Percentiles rank a stretch among this genome's conserved stretches.
Evolutionary conservation across 2,797 vertebrate species (phyloP).

Genomic region (Centropyge bicolor): DNA sequence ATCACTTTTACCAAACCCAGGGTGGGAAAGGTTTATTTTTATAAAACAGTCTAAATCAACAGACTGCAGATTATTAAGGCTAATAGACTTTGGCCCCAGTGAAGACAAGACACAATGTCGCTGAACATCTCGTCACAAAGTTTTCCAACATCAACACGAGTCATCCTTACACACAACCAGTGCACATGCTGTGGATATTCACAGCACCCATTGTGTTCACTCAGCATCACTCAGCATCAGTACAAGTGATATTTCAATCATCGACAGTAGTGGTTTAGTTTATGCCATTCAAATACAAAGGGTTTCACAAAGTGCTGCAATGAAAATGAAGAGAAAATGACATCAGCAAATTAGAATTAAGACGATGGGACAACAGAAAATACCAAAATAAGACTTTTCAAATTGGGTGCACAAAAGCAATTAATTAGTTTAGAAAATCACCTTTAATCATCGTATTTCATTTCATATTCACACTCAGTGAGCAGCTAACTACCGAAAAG

Average conservation of each 20-base stretch:
- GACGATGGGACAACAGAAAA: conserved; percentile 13
- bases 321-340: background rate
- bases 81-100: background rate
- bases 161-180: background rate
- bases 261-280: background rate
- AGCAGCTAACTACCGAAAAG: background rate
- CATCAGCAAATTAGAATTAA: background rate
- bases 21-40: background rate
- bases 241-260: background rate
- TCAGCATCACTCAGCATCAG: background rate
- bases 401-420: background rate
- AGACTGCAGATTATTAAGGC: background rate
- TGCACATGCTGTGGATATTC: background rate
- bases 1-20: background rate
- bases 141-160: background rate
- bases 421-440: background rate
- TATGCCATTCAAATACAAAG: background rate
- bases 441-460: background rate
- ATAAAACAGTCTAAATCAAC: background rate
- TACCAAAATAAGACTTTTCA: background rate
- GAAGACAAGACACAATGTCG: background rate
- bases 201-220: background rate
- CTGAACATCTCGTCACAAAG: background rate
- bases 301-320: background rate
- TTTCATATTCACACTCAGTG: background rate